Evolutionary conservation across 1,140 invertebrate species (phyloP), one percentile per base, ranked within the genome.

Genomic region (Fopius arisanus): DNA sequence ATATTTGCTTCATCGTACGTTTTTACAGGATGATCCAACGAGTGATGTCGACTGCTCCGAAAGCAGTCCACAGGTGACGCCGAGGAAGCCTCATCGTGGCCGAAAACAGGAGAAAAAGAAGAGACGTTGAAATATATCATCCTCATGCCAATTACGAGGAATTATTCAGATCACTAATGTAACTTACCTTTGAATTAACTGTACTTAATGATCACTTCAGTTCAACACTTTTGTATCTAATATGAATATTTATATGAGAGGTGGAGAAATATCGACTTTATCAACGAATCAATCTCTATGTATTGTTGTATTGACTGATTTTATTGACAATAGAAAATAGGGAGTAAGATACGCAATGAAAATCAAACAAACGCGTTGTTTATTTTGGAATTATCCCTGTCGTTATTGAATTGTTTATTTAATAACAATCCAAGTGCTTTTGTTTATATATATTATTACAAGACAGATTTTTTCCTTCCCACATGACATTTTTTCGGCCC

Each of bases 21-120:
- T 21, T 75, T 83, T 80, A 16, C 33, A 88, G 87, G 87, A 88
- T 72, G 87, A 88, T 72, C 82, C 81, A 23, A 73, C 71, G 4
- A 88, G 87, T 33, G 87, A 88, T 37, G 82, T 88, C 0, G 87
- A 88, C 73, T 88, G 84, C 54, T 88, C 87, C 0, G 87, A 88
- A 78, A 88, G 87, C 43, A 88, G 87, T 79, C 87, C 87, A 1
- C 87, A 88, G 72, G 87, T 88, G 21, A 88, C 87, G 7, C 87
- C 87, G 0, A 79, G 87, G 59, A 82, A 83, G 77, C 87, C 87
- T 0, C 87, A 88, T 74, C 79, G 86, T 43, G 83, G 85, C 5
- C 77, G 87, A 68, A 87, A 88, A 21, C 87, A 88, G 72, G 87
- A 88, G 51, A 88, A 88, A 72, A 88, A 88, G 66, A 88, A 88